Evolutionary conservation across 64 coral and sea anemone genomes (phyloP).

Genomic region (Orbicella faveolata): DNA sequence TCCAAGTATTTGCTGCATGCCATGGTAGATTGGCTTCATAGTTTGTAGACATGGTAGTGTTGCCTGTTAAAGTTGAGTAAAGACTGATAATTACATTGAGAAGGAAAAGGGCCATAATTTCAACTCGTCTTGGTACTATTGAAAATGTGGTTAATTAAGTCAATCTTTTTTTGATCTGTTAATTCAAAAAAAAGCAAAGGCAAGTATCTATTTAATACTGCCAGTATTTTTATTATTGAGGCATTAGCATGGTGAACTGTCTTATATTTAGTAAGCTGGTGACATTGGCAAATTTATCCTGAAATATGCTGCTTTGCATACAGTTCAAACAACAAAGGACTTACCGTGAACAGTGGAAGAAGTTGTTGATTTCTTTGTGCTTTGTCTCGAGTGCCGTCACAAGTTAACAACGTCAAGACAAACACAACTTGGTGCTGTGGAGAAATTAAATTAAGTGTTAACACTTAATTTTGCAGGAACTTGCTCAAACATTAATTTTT

Average conservation of each 20-base stretch:
- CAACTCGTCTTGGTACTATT: neutral
- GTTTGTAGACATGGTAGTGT: slow-evolving; percentile 24
- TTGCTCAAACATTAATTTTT: neutral
- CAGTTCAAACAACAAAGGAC: neutral
- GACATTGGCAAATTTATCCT: too few relatives aligned
- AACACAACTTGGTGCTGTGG: slow-evolving; percentile 26
- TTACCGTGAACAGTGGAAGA: slow-evolving; percentile 23
- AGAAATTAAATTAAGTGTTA: neutral
- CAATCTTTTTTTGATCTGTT: neutral
- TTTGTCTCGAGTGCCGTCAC: neutral
- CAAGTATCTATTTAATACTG: too few relatives aligned
- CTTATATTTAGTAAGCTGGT: too few relatives aligned
- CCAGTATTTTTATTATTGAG: too few relatives aligned
- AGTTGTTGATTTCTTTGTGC: slow-evolving; percentile 15
- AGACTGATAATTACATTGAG: too few relatives aligned
- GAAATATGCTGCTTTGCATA: too few relatives aligned
- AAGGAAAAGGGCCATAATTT: neutral
- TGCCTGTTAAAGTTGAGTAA: neutral
- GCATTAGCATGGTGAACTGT: too few relatives aligned
- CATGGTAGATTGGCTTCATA: slow-evolving; percentile 28
- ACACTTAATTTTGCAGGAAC: neutral
- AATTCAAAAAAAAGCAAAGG: neutral
- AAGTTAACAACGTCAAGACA: slow-evolving; percentile 17
- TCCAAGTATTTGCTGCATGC: slow-evolving; percentile 15
- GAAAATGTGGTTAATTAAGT: neutral